Evolutionary conservation across 2,113 vertebrate genomes (phyloP), one percentile per base, ranked within the genome.

Genomic region (Salvelinus sp.): DNA sequence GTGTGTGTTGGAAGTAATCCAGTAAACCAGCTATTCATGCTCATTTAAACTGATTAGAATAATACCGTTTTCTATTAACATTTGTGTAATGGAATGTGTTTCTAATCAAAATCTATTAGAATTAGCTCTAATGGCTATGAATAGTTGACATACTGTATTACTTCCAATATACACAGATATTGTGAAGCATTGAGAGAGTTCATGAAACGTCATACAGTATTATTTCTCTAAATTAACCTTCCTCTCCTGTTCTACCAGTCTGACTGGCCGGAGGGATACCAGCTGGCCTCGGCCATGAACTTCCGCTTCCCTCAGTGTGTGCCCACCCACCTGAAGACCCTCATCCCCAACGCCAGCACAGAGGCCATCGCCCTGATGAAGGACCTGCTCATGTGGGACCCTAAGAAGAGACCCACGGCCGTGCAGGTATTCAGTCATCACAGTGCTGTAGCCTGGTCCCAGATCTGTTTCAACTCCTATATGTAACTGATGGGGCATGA

Each of bases 241-340:
- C 16, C n/a, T 82, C 65, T 64, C 74, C 79, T 78, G 22, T 1
- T 38, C 58, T 58, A 77, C 85, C 88, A 99, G 98, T 93, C 79
- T 27, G 97, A 99, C 73, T 99, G 98, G 98, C 92, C 95, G 4
- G 98, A 99, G 88, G 98, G 98, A 23, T 94, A 96, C 88, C 97
- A 98, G 54, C 94, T 99, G 48, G 96, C 97, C 20, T 88, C 95
- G 67, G 93, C 95, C 9, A 99, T 99, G 97, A 98, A 96, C 82
- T 99, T 99, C 85, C 96, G 95, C 69, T 99, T 98, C 83, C 98
- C 98, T 23, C 97, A 99, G 0, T 99, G 96, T 83, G 94, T 98
- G 70, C 94, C 96, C 23, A 96, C 96, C 81, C 96, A 96, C 82
- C 86, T 99, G 57, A 99, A 98, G 93, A 96, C 96, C 70, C 96